These are phyloP conservation scores for Halocynthia aurantium DNA, from an alignment of 23 tunicate species.

Conservation along the genomic window DNA sequence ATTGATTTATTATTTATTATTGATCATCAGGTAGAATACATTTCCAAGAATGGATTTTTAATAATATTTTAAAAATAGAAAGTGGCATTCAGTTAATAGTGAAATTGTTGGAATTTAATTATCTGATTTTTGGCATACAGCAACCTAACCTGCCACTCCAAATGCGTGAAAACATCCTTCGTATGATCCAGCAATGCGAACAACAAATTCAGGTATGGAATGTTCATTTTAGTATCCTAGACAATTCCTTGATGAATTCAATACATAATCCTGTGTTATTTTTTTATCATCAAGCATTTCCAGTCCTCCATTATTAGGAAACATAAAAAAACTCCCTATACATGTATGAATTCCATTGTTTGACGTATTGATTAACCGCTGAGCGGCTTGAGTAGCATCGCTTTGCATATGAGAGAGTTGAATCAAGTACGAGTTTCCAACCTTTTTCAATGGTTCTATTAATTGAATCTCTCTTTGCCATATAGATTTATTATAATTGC, in stretches of 20 bases:
- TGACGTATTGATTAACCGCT: too few species aligned
- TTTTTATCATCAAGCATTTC: too few species aligned
- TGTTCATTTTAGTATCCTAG: neutral
- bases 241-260: neutral
- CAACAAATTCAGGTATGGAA: constrained; percentile 63
- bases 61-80: neutral
- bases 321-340: too few species aligned
- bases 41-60: neutral
- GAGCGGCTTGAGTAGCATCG: too few species aligned
- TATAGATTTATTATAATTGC: too few species aligned
- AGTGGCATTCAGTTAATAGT: neutral
- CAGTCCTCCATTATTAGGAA: too few species aligned
- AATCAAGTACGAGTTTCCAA: too few species aligned
- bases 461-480: too few species aligned
- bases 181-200: constrained; percentile 31
- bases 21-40: neutral
- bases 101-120: neutral
- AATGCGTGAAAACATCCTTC: constrained; percentile 31
- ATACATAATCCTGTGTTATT: neutral
- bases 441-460: too few species aligned
- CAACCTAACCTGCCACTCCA: constrained; percentile 44
- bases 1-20: too few species aligned
- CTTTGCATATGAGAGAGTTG: too few species aligned
- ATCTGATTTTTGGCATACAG: neutral
- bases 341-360: too few species aligned